Evolutionary conservation across 2,888 invertebrate species (phyloP), one percentile per base, ranked within the genome.

Genomic region (Acanthosepion lycidas): DNA sequence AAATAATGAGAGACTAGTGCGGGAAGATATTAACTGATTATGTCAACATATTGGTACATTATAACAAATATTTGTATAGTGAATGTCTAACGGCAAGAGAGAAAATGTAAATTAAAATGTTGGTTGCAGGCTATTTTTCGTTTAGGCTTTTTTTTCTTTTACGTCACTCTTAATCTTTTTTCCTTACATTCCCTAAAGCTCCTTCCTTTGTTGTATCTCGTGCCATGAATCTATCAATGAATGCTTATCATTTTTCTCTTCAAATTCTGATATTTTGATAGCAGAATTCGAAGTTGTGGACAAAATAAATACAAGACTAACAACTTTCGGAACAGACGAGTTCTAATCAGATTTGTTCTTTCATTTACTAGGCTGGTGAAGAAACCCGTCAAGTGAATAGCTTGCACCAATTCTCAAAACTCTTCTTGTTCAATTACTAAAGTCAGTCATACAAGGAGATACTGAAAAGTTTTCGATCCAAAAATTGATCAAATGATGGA

Each of bases 11-110:
- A 33, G 15, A 9, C 3, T n/a, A 15, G 33, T n/a, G 78, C 18
- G n/a, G 78, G 5, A n/a, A 33, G 78, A 78, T 78, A 78, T 78
- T 78, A 33, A 78, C n/a, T 78, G 78, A 78, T 78, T 15, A 33
- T 78, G 78, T 78, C 78, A 78, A 33, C n/a, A 33, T 78, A 78
- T 78, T n/a, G 78, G n/a, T 78, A 78, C n/a, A 78, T 78, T 78
- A 78, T 78, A n/a, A n/a, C 78, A 78, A 78, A 78, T n/a, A 78
- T n/a, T 78, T n/a, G n/a, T 23, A 23, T 2, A 9, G n/a, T n/a
- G 78, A 33, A 78, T 33, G 0, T 12, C 78, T 33, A 78, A 78
- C 78, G 18, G 33, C 78, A 12, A 15, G 78, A 33, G n/a, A 12
- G 15, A 78, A 78, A 78, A 78, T 33, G 15, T 78, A 15, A 78